A percentile compares a stretch with the other conserved stretches of the same genome.
phyloP scores from a whole-genome alignment of 2,888 invertebrate genomes.

The Cloeon dipterum region DNA sequence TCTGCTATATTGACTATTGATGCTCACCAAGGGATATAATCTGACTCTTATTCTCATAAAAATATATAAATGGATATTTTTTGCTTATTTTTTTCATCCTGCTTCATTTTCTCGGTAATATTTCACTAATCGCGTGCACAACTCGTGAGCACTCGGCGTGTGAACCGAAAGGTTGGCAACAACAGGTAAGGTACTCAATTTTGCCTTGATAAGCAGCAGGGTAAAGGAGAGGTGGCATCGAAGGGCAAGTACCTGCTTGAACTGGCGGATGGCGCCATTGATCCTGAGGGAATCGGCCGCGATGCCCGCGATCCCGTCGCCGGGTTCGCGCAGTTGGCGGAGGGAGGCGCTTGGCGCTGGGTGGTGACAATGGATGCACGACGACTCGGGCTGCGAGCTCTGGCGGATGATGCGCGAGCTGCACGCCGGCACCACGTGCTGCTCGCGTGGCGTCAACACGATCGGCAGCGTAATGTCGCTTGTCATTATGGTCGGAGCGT shows the following conservation, averaged over 20 bases:
- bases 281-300: slow-evolving; percentile 88
- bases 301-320: slow-evolving; percentile 80
- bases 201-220: too few species aligned
- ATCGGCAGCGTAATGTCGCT: slow-evolving; percentile 4
- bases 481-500: slow-evolving; percentile 1
- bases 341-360: slow-evolving; percentile 64
- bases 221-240: too few species aligned
- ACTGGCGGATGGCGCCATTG: slow-evolving; percentile 89
- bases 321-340: slow-evolving; percentile 60
- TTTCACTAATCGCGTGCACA: too few species aligned
- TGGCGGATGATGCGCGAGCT: slow-evolving; percentile 63
- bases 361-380: slow-evolving; percentile 20
- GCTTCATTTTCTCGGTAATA: too few species aligned
- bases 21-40: too few species aligned
- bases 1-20: too few species aligned
- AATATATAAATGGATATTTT: too few species aligned
- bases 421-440: slow-evolving; percentile 38
- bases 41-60: too few species aligned
- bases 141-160: too few species aligned
- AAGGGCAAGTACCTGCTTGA: slow-evolving; percentile 57
- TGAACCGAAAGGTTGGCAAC: too few species aligned
- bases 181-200: too few species aligned
- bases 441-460: slow-evolving; percentile 31
- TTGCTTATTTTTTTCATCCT: too few species aligned
- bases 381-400: slow-evolving; percentile 66